Base-by-base conservation (phyloP, 2,888 invertebrate species). In the Muscina levida region DNA sequence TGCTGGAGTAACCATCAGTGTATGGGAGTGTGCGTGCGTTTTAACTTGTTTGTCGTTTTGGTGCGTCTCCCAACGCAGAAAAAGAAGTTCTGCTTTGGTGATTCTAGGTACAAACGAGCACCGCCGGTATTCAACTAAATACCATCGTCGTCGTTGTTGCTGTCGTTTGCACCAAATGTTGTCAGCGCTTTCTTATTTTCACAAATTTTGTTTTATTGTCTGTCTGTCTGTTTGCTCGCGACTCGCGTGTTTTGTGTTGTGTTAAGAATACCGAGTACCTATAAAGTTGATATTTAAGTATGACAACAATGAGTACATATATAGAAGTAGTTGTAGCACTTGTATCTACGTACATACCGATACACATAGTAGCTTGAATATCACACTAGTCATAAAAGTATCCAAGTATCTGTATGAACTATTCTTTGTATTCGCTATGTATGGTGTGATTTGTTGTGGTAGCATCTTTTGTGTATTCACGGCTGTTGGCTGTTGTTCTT, bases 161-260 rank as follows among this genome's bases (percentile, higher is more conserved):
- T n/a, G n/a, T n/a, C n/a, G n/a, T n/a, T n/a, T n/a, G n/a, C n/a
- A 24, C 44, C 56, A 67, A 74, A 68, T 13, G 67, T 74, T 48
- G 51, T 53, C 67, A 46, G 56, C 46, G 74, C 74, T 74, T 74
- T 74, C 74, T 74, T n/a, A n/a, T n/a, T 74, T 74, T 26, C 57
- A 74, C 37, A 74, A 39, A 62, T 42, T 42, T 17, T 13, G 39
- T 42, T 37, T n/a, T 31, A 31, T 37, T 59, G n/a, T n/a, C n/a
- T n/a, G n/a, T n/a, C n/a, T n/a, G n/a, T n/a, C n/a, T n/a, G 59
- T 37, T n/a, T 3, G 48, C 15, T 48, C 19, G 22, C 11, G 13
- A 11, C 22, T 53, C 19, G 37, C 37, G 59, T 59, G 26, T 57
- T 57, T 57, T 31, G 53, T 53, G 1, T 24, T 46, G 3, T 53